phyloP scores from a whole-genome alignment of 92 coral and sea anemone genomes.

The Porites cylindrica region DNA sequence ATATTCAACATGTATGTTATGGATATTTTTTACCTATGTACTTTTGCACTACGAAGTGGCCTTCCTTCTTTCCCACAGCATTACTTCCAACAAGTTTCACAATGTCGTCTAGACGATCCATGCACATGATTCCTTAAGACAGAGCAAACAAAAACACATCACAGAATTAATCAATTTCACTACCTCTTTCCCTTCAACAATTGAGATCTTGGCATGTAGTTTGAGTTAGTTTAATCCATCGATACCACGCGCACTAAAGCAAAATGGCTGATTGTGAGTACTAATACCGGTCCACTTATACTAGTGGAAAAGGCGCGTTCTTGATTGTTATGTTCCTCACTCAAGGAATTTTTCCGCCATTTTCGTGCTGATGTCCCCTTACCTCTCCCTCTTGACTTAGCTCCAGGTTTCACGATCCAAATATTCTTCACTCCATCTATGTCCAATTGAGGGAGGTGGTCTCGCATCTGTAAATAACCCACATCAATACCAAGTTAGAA shows the following conservation, averaged over 20 bases:
- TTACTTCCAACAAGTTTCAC: slow-evolving; percentile 88
- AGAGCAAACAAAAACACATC: neutral
- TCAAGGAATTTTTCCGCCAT: too few relatives aligned
- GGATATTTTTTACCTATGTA: slow-evolving; percentile 79
- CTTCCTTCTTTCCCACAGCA: slow-evolving; percentile 93
- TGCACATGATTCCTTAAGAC: slow-evolving; percentile 82
- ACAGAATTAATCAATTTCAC: neutral
- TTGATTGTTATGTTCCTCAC: too few relatives aligned
- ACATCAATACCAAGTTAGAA: neutral
- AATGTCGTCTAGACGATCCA: slow-evolving; percentile 94
- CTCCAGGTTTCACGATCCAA: slow-evolving; percentile 99
- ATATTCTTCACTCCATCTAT: slow-evolving; percentile 92
- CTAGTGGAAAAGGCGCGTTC: too few relatives aligned
- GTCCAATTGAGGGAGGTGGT: slow-evolving; percentile 86
- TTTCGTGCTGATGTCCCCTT: neutral
- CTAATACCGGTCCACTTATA: too few relatives aligned
- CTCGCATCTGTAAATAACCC: slow-evolving; percentile 64
- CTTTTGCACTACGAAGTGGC: slow-evolving; percentile 96
- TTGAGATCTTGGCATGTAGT: neutral
- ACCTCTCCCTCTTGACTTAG: slow-evolving; percentile 99
- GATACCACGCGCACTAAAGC: too few relatives aligned
- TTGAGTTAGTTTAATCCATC: too few relatives aligned
- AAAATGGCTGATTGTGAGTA: too few relatives aligned
- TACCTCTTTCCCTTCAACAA: neutral
- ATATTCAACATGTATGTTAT: too few relatives aligned